phyloP scores from a whole-genome alignment of 2,113 vertebrate genomes.

The Pelobates fuscus region DNA sequence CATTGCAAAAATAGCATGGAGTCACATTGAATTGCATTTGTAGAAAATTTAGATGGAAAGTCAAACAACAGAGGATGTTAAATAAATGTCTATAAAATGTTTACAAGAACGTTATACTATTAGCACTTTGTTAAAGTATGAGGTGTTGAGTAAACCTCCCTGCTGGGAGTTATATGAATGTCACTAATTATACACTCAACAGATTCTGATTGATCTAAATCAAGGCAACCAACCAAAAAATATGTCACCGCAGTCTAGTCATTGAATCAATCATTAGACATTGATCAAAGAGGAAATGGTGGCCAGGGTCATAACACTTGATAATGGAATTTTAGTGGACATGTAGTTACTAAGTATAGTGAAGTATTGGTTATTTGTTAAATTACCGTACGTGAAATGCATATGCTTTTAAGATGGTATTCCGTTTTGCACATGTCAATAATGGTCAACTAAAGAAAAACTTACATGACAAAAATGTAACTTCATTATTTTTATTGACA shows the following conservation, averaged over 20 bases:
- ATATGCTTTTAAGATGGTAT: background rate
- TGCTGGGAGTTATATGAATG: slow-evolving; percentile 29
- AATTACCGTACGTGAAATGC: background rate
- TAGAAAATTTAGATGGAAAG: background rate
- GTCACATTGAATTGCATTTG: background rate
- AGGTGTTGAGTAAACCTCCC: slow-evolving; percentile 47
- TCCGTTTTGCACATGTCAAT: slow-evolving; percentile 6
- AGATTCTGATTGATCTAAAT: slow-evolving; percentile 48
- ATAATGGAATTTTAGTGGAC: background rate
- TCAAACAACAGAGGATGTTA: slow-evolving; percentile 41
- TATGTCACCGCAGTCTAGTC: background rate
- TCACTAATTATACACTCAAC: slow-evolving; percentile 12
- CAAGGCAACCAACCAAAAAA: slow-evolving; percentile 41
- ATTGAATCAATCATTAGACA: background rate
- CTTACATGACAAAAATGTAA: too few species aligned
- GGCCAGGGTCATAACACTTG: background rate
- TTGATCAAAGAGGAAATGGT: slow-evolving; percentile 32
- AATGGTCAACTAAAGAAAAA: background rate
- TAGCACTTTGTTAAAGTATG: slow-evolving; percentile 52
- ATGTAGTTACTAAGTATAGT: background rate
- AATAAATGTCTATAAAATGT: slow-evolving; percentile 52
- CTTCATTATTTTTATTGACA: too few species aligned
- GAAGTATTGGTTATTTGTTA: too few species aligned
- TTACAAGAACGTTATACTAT: slow-evolving; percentile 46
- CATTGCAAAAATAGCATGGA: too few species aligned